Base-by-base conservation (phyloP, 2,797 vertebrate genomes). In the Pteropus rufus region DNA sequence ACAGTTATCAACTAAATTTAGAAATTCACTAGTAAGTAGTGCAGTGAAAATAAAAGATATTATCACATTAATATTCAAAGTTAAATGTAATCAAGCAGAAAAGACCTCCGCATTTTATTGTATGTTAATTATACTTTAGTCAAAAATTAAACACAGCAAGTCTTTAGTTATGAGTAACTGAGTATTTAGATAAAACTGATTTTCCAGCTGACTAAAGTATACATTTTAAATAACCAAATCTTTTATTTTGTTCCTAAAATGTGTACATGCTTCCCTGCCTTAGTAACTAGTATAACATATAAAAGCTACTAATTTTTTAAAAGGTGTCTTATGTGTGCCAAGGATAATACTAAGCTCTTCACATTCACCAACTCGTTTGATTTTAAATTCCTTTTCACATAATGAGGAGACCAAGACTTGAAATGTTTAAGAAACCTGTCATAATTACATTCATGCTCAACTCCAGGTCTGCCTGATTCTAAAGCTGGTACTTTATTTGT, bases 161-260 rank as follows among this genome's bases (percentile, higher is more conserved):
- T 77, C 44, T 70, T 81, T 80, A 49, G 11, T 91, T 54, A 64
- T 58, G 3, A 84, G 52, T 87, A 80, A 85, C 4, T 29, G 24
- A 67, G 11, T 31, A 75, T 87, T 96, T 80, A 95, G 16, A 91
- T 54, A 93, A 76, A 97, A 77, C 2, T 83, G 34, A 92, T 69
- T 90, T 67, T 52, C 60, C 34, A 92, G 21, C 12, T 34, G 19
- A 91, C 7, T 56, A 76, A 94, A 72, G 24, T 24, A 67, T 10
- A 87, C 7, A 34, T 76, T 79, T 44, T 24, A 34, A 75, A 83
- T 69, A 60, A 34, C 3, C 3, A 49, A 86, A 23, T n/a, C 1
- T 67, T 82, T 83, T 34, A 62, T 41, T 46, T 72, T 92, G 21
- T 88, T 75, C 41, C 52, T 56, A 54, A 80, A 86, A 77, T 72